Evolutionary conservation across 2,797 vertebrate genomes (phyloP).

Genomic region (Acrossocheilus fasciatus): DNA sequence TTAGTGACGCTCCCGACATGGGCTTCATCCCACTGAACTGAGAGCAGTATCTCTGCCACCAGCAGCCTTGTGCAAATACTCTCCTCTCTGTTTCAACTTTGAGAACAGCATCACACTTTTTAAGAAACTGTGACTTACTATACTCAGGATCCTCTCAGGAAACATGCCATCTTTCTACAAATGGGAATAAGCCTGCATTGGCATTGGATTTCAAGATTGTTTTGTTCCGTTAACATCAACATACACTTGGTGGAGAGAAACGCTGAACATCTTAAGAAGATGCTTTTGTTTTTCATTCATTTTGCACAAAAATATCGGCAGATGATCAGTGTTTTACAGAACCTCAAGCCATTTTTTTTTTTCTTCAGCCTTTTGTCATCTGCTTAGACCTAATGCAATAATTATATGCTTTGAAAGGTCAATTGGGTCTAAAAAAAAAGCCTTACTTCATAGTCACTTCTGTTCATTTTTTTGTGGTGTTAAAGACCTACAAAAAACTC

Average conservation of each 20-base stretch:
- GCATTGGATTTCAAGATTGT: neutral
- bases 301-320: conserved; percentile 35
- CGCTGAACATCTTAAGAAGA: conserved; percentile 21
- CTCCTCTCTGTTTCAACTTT: neutral
- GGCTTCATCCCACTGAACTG: conserved; percentile 68
- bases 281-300: conserved; percentile 28
- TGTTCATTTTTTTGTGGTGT: conserved; percentile 9
- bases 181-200: conserved; percentile 8
- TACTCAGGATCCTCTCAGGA: conserved; percentile 58
- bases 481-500: neutral
- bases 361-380: conserved; percentile 16
- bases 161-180: conserved; percentile 44
- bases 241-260: conserved; percentile 29
- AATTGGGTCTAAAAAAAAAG: conserved; percentile 2
- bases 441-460: conserved; percentile 30
- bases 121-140: neutral
- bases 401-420: neutral
- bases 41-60: conserved; percentile 37
- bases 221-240: conserved; percentile 17
- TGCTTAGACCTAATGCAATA: conserved; percentile 38
- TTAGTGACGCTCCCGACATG: conserved; percentile 63
- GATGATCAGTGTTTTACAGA: conserved; percentile 43
- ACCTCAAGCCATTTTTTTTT: conserved; percentile 40
- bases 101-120: conserved; percentile 31
- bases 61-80: conserved; percentile 15